Conservation (phyloP, 2,888 invertebrate genomes). For the Clusia tigrina region DNA sequence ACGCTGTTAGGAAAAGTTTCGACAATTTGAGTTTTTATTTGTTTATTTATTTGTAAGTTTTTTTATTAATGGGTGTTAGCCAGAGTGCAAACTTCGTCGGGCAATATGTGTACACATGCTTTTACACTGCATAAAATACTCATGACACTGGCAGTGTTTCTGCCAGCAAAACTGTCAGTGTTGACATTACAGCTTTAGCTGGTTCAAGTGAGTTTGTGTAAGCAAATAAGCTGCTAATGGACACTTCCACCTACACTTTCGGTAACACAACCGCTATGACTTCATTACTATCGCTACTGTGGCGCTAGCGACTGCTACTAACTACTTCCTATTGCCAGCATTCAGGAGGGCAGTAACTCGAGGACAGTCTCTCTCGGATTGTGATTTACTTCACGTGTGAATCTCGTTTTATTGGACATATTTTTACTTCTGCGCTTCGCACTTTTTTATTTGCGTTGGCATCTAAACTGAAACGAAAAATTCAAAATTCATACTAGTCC, state of each 20-base stretch:
- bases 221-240: constrained; percentile 31
- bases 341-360: neutral
- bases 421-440: neutral
- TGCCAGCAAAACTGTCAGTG: constrained; percentile 13
- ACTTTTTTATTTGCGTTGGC: neutral
- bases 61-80: no score
- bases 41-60: no score
- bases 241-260: neutral
- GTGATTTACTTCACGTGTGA: neutral
- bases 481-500: neutral
- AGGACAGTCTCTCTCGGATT: neutral
- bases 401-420: neutral
- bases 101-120: no score
- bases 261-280: neutral
- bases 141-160: constrained; percentile 11
- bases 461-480: constrained; percentile 4
- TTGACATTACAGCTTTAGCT: neutral
- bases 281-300: neutral
- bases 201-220: constrained; percentile 31
- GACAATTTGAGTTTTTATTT: no score
- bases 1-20: no score
- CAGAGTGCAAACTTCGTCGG: no score
- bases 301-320: neutral
- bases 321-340: neutral
- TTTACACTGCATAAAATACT: neutral